phyloP scores from a whole-genome alignment of 1,140 invertebrate genomes.

The Acromyrmex heyeri region DNA sequence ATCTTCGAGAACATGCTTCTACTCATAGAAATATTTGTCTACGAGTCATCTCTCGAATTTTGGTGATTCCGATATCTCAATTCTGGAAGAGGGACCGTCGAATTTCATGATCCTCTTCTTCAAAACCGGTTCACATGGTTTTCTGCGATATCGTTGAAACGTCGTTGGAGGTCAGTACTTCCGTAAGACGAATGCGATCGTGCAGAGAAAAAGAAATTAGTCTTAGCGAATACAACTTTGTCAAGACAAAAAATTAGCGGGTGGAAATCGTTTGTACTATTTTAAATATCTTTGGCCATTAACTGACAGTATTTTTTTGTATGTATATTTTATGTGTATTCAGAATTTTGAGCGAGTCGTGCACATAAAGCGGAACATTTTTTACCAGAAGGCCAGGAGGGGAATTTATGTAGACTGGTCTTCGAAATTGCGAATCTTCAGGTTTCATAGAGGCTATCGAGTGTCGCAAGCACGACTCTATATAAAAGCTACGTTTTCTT shows the following conservation, averaged over 20 bases:
- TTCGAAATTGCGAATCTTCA: conserved; percentile 59
- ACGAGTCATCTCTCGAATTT: neutral
- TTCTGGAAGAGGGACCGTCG: neutral
- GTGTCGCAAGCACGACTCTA: conserved; percentile 69
- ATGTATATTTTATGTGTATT: neutral
- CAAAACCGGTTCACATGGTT: conserved; percentile 50
- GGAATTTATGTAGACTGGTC: conserved; percentile 56
- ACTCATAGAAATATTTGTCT: conserved; percentile 83
- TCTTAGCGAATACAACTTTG: neutral
- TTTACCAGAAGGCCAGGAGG: neutral
- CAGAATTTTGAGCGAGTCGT: neutral
- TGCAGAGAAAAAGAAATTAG: neutral
- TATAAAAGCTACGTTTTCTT: conserved; percentile 1
- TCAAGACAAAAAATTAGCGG: conserved; percentile 6
- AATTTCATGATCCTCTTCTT: conserved; percentile 26
- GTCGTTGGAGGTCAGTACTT: conserved; percentile 6
- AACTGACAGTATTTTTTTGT: conserved; percentile 32
- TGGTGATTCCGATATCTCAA: conserved; percentile 6
- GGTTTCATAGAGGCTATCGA: conserved; percentile 74
- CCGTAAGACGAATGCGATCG: neutral
- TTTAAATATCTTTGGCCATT: conserved; percentile 37
- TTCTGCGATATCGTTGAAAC: conserved; percentile 44
- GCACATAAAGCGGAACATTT: neutral
- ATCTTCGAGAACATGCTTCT: conserved; percentile 86
- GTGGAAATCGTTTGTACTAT: neutral